Base-by-base conservation (phyloP, 2,888 invertebrate species). In the Muschampia plurimacula region DNA sequence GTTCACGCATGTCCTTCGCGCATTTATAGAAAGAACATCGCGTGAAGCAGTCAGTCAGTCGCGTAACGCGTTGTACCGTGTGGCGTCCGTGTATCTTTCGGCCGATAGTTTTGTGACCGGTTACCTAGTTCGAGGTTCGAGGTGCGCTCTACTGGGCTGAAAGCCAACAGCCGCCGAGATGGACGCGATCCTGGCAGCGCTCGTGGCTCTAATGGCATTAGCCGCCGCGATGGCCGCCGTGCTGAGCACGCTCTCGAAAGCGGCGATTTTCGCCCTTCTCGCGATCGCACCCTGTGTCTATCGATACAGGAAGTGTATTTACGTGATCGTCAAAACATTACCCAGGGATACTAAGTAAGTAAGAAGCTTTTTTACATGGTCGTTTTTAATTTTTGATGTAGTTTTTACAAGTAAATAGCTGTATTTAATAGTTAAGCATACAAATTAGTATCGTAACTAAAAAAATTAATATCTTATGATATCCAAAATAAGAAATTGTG, bases 271-370 rank as follows among this genome's bases (percentile, higher is more conserved):
- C 74, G 94, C 97, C 73, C 84, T 95, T 57, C 93, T 94, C 78
- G 93, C 94, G 74, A 89, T 94, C 82, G 92, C 93, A 78, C 93
- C 95, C 77, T 93, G 95, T 81, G 86, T 95, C 77, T 94, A 95
- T 85, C 91, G 93, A 79, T 94, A 95, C 84, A 93, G 95, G 83
- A 94, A 91, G 77, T 86, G 95, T 86, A 90, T 96, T 82, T 95
- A 95, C 85, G 95, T 96, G 78, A 91, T 96, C 77, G 90, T 95
- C 88, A 96, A 95, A 87, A 96, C 96, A 55, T 87, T 96, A 67
- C 96, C 96, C 36, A 93, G 97, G 83, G 97, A 97, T 89, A 77
- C 95, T 80, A 95, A 95, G 97, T 96, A 88, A 96, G 96, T 95
- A 80, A 5, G 4, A 36, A 36, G 39, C 52, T 28, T 22, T 22